Conservation (phyloP, 2,113 vertebrate genomes). For the Dipodomys stephensi region DNA sequence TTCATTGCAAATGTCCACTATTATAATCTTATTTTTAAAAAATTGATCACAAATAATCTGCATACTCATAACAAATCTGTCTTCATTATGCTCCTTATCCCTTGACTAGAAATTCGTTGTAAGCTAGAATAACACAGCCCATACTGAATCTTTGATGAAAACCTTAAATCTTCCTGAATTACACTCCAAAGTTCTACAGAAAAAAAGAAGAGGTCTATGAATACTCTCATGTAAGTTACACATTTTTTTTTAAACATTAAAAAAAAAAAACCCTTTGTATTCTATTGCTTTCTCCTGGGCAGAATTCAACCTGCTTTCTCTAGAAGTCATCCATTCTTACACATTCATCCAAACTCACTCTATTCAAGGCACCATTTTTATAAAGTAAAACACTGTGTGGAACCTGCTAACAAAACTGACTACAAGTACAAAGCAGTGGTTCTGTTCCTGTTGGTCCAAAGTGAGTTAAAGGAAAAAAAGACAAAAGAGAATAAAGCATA, state of each 20-base stretch:
- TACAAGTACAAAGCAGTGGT: background rate
- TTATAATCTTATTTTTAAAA: background rate
- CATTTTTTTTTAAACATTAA: background rate
- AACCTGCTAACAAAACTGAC: background rate
- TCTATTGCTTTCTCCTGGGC: background rate
- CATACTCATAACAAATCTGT: background rate
- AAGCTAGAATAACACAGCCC: background rate
- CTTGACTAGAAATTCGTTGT: background rate
- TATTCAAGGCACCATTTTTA: background rate
- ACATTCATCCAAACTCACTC: background rate
- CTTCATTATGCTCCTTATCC: background rate
- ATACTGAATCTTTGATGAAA: background rate
- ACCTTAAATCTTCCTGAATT: conserved; percentile 25
- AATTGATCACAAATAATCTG: background rate
- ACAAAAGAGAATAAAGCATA: background rate
- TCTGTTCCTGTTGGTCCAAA: background rate
- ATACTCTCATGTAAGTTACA: background rate
- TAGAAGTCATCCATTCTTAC: background rate
- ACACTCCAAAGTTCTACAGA: background rate
- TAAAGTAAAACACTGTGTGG: background rate
- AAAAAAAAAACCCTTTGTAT: background rate
- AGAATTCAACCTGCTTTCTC: background rate
- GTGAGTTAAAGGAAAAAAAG: background rate
- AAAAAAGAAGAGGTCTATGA: background rate
- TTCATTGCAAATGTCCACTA: background rate